Evolutionary conservation across 2,797 vertebrate species (phyloP), one percentile per base, ranked within the genome.

Genomic region (Anableps anableps): DNA sequence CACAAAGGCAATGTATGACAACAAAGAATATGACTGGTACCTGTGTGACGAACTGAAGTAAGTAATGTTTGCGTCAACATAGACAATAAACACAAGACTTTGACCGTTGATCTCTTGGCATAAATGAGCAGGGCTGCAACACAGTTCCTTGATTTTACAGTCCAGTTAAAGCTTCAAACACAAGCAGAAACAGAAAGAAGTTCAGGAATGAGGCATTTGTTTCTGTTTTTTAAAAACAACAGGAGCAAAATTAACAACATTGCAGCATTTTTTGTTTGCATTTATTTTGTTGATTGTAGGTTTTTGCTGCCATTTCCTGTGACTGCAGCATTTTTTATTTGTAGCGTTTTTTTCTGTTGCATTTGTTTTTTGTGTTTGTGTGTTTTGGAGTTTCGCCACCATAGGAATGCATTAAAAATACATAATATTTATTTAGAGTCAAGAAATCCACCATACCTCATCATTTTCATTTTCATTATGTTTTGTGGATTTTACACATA

Each of bases 31-130:
- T 72, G 19, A 81, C 60, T 77, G 47, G 55, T 5, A 2, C 0
- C 14, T 2, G 17, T 21, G 51, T 45, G 21, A 47, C 74, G 29
- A 81, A 88, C 51, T 26, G 13, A 31, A 23, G 8, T 72, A 34
- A 70, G 26, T 0, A 0, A 19, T 23, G 23, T 4, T 43, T 7
- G 2, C 0, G 6, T 83, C 78, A 80, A 1, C 26, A 55, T 47
- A 62, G 51, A 50, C 71, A 76, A 75, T 84, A 21, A 83, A 83
- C 60, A 38, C 48, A 60, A 82, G 68, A 88, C 88, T 90, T 86
- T 91, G 85, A 85, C 71, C 79, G 0, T 6, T 19, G 5, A 83
- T 23, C 29, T 23, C 36, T n/a, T 72, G 21, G 38, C 38, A 11
- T 68, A 3, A 50, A 34, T 3, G 58, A 62, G 2, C 58, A 36